Evolutionary conservation across 2,797 vertebrate species (phyloP).

Genomic region (Melanotaenia parkinsoni): DNA sequence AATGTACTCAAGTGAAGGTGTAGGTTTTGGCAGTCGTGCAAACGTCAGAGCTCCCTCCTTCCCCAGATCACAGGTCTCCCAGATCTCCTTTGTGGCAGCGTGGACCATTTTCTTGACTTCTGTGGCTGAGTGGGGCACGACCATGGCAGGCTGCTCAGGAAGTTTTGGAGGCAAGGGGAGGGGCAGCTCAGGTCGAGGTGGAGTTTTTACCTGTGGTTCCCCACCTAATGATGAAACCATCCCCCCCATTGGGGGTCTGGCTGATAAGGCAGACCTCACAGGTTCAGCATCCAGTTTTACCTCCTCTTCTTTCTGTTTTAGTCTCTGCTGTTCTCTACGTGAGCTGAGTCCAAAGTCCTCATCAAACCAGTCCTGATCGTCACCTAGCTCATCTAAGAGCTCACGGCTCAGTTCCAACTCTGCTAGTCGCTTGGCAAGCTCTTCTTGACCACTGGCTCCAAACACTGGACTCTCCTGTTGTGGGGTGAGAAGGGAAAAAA

Average conservation of each 20-base stretch:
- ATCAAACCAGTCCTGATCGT: constrained; percentile 99
- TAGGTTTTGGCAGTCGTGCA: constrained; percentile 65
- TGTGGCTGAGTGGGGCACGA: constrained; percentile 87
- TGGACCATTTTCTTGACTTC: constrained; percentile 92
- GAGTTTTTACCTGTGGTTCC: constrained; percentile 77
- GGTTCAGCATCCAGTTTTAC: constrained; percentile 26
- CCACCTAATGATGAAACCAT: constrained; percentile 72
- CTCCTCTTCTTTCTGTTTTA: constrained; percentile 77
- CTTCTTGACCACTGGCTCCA: constrained; percentile 91
- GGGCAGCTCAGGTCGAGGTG: constrained; percentile 80
- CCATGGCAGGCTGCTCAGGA: constrained; percentile 87
- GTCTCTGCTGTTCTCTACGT: constrained; percentile 85
- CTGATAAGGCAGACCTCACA: constrained; percentile 55
- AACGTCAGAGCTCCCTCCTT: constrained; percentile 74
- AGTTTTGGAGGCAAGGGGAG: constrained; percentile 81
- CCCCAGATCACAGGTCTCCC: constrained; percentile 87
- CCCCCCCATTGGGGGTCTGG: constrained; percentile 57
- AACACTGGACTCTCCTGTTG: constrained; percentile 92
- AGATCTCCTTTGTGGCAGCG: constrained; percentile 89
- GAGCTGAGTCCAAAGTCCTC: constrained; percentile 98
- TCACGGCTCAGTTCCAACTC: constrained; percentile 93
- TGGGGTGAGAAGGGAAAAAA: constrained; percentile 13
- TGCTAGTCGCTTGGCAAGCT: constrained; percentile 92
- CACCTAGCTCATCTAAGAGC: constrained; percentile 88
- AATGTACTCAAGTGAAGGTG: constrained; percentile 79